A percentile compares a stretch with the other conserved stretches of the same genome.
Evolutionary conservation across 2,113 vertebrate species (phyloP).

Genomic region (Emydocephalus ijimae): DNA sequence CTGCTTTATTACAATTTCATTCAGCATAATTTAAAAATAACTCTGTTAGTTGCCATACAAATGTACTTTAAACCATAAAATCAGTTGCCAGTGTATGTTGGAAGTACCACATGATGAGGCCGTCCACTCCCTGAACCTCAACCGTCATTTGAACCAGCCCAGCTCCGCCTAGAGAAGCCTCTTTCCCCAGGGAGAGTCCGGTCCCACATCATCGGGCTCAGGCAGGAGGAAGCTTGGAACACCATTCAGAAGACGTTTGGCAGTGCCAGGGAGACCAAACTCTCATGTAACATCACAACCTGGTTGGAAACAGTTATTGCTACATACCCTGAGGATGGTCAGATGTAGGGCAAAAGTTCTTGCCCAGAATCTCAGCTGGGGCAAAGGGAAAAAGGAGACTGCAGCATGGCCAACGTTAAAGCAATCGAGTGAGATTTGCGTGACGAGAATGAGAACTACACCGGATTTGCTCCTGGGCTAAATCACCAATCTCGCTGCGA

Average conservation of each 20-base stretch:
- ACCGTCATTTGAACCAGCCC: background rate
- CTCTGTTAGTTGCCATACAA: conserved; percentile 80
- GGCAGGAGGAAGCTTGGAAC: background rate
- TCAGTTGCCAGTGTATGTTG: conserved; percentile 88
- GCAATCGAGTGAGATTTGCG: background rate
- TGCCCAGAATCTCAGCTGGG: background rate
- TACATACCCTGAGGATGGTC: conserved; percentile 13
- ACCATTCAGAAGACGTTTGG: background rate
- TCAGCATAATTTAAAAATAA: conserved; percentile 78
- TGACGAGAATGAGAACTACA: background rate
- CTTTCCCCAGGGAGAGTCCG: fast-evolving
- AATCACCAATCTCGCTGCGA: background rate
- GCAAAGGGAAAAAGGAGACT: background rate
- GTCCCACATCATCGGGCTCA: background rate
- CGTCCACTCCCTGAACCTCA: background rate
- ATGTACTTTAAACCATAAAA: conserved; percentile 75
- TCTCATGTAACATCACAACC: background rate
- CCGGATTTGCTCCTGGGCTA: background rate
- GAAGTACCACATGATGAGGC: conserved; percentile 73
- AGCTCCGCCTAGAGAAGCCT: background rate
- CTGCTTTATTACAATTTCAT: conserved; percentile 68
- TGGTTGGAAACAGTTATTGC: background rate
- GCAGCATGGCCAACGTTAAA: background rate
- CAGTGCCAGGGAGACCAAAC: background rate
- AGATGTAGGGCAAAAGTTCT: background rate